Base-by-base conservation (phyloP, 2,888 invertebrate species). In the Zele albiditarsus region DNA sequence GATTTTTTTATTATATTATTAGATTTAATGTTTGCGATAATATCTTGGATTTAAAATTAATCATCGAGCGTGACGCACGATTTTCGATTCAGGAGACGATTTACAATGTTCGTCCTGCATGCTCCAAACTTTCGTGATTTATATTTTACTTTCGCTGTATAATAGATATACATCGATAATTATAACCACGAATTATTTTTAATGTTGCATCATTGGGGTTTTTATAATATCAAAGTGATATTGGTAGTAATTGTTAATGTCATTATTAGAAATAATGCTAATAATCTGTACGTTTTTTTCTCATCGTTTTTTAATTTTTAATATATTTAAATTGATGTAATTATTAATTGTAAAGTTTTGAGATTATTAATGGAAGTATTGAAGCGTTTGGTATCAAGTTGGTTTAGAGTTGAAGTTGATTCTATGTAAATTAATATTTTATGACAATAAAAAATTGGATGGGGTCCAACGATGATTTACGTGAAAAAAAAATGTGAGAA, bases 61-160 rank as follows among this genome's bases (percentile, higher is more conserved):
- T 53, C 23, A 53, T 53, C 53, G 53, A 20, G 53, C 53, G 53
- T 53, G 20, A 53, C 53, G 20, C 53, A 53, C 20, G 53, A 20
- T n/a, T 53, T 53, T 53, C 20, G 20, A 53, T 53, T 53, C 8
- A 53, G n/a, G 20, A 53, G 20, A 20, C 53, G 53, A 53, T 53
- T 53, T 20, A 53, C 53, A n/a, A 38, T 20, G 53, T 53, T 53
- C 53, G 53, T 53, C 53, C 53, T 53, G 53, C 20, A 20, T 20
- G n/a, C 20, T 8, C n/a, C 20, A 53, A 6, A 53, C 53, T 20
- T 53, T 20, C 20, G 53, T 53, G 20, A 20, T 20, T 53, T 53
- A 2, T 53, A 3, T 53, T 53, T 53, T 53, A 53, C 53, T 53
- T 53, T 53, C 53, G 53, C 53, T 53, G 46, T 46, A 46, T n/a